Base-by-base conservation (phyloP, 92 coral and sea anemone species). In the Parazoanthus swiftii region DNA sequence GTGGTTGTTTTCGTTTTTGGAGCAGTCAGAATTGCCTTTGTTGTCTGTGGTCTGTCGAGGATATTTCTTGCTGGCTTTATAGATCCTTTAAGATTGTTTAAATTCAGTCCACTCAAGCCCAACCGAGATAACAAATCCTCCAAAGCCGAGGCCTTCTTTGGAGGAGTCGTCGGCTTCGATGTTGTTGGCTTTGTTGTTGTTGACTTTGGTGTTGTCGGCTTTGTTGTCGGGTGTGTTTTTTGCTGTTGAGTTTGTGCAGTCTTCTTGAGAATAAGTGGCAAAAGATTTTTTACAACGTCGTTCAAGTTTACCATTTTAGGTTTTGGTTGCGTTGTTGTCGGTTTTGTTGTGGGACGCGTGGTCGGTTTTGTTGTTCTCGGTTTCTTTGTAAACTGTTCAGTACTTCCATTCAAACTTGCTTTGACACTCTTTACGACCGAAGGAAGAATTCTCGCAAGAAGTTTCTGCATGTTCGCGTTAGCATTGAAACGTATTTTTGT, bases 181-280 rank as follows among this genome's bases (percentile, higher is more conserved):
- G 93, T 20, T 4, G 90, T 88, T 4, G 93, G 88, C 16, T 88
- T 29, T 29, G 33, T 29, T 29, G 88, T 33, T 92, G 33, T 29
- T 29, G 33, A 29, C 33, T 29, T 90, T 75, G 92, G 84, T 51
- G 93, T 85, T 26, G 92, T 90, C 2, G 78, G 29, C 73, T 76
- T 76, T 7, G 90, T 89, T 8, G 82, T 86, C 46, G 85, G 86
- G 39, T 89, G 59, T 37, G 91, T 82, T 6, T 88, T 84, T 54
- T 76, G 90, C 26, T 35, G 23, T 66, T 67, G 63, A n/a, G 38
- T 33, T 71, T 39, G 76, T 10, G 82, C 80, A 58, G 88, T 87
- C 74, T 88, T 93, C 82, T 93, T 88, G 18, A 95, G 91, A 48
- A 95, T 74, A 8, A 95, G 66, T 13, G 98, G 98, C 88, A 95